Base-by-base conservation (phyloP, 2,797 vertebrate species). In the Neosilurus hyrtlii region DNA sequence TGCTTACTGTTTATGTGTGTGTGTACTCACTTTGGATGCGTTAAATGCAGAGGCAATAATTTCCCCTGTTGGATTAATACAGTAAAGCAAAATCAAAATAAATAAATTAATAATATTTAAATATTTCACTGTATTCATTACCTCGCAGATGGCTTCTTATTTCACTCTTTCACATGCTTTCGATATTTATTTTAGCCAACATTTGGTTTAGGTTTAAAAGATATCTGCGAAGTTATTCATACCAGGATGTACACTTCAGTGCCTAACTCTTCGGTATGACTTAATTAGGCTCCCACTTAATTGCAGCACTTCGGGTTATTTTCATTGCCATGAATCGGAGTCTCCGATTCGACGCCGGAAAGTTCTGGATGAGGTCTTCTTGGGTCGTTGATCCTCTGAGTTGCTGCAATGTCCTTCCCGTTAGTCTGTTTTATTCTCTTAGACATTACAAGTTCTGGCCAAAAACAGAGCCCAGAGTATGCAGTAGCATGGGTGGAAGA, bases 381-480 rank as follows among this genome's bases (percentile, higher is more conserved):
- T 20, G 59, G 59, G 52, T 81, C 80, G 8, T 24, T 68, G 24
- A 84, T 66, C 74, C 52, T 73, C 61, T 62, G 26, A 73, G 62
- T 80, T 84, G 68, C 24, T 62, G 52, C 74, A 66, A 56, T 78
- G 72, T 24, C 54, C 61, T 51, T 80, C 16, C 24, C 84, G 75
- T 20, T 75, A 84, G 84, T 83, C 79, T 72, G 80, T 83, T 80
- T 81, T 73, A 76, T 71, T 79, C 52, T 43, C 24, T 78, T 62
- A 81, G 73, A 86, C 84, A 83, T 57, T 65, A 80, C 62, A 80
- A 51, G 51, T 20, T 77, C 61, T 75, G 43, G 52, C 68, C 75
- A 79, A 61, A 82, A 12, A 26, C 24, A 35, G 35, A 79, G 61
- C 26, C 43, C 7, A 4, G 12, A 66, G 77, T 43, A 74, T 57